Evolutionary conservation across 2,888 invertebrate genomes (phyloP).

Genomic region (Pteria penguin): DNA sequence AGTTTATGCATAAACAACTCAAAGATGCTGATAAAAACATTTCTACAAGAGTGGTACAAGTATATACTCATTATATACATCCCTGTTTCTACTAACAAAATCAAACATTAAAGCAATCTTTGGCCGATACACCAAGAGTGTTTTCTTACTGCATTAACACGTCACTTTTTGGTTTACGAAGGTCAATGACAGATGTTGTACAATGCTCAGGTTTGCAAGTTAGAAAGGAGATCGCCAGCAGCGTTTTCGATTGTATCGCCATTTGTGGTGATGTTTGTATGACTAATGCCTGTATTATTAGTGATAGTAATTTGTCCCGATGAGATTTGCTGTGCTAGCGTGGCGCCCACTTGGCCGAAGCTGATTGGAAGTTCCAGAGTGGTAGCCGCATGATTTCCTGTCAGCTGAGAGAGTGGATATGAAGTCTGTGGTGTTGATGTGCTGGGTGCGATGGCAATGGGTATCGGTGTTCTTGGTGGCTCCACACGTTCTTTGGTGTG

Average conservation of each 20-base stretch:
- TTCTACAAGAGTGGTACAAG: too few species aligned
- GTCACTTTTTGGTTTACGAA: too few species aligned
- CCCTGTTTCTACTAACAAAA: too few species aligned
- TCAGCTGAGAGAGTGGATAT: slow-evolving; percentile 18
- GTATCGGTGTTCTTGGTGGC: slow-evolving; percentile 23
- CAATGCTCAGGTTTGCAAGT: background rate
- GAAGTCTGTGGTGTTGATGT: slow-evolving; percentile 19
- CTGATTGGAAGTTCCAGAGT: background rate
- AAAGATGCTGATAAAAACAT: too few species aligned
- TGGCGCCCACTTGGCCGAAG: slow-evolving; percentile 3
- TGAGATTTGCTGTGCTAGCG: slow-evolving; percentile 13
- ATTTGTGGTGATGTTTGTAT: slow-evolving; percentile 15
- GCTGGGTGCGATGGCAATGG: slow-evolving; percentile 38
- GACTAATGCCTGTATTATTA: slow-evolving; percentile 2
- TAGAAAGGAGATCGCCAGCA: slow-evolving; percentile 2
- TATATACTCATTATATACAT: too few species aligned
- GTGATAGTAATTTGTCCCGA: slow-evolving; percentile 21
- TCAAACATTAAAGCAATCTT: too few species aligned
- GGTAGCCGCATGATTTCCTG: background rate
- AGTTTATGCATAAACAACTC: too few species aligned
- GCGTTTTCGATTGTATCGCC: slow-evolving; percentile 4
- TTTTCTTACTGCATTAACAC: too few species aligned
- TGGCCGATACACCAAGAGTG: too few species aligned
- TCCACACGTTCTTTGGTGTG: slow-evolving; percentile 9
- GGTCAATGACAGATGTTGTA: too few species aligned